Evolutionary conservation across 2,888 invertebrate species (phyloP).

Genomic region (Auanema freiburgensis): DNA sequence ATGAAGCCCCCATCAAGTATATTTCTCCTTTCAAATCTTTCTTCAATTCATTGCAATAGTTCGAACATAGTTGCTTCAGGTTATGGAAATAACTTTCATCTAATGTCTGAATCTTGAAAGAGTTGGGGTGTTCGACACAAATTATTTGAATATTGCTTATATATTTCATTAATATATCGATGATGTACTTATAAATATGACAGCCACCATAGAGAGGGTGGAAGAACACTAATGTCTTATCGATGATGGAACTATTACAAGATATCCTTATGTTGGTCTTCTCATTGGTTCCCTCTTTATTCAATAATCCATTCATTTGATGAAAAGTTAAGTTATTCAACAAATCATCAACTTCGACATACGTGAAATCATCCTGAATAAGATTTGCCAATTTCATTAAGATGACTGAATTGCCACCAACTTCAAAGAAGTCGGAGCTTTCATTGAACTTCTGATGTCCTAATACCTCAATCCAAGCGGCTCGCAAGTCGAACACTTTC

Average conservation of each 20-base stretch:
- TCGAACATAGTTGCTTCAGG: neutral
- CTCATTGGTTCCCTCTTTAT: neutral
- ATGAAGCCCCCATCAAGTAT: conserved; percentile 36
- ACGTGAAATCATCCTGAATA: conserved; percentile 16
- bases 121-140: conserved; percentile 16
- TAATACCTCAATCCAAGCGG: conserved; percentile 11
- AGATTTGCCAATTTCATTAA: conserved; percentile 34
- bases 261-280: neutral
- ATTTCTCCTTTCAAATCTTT: conserved; percentile 7
- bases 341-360: conserved; percentile 24
- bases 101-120: conserved; percentile 9
- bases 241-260: neutral
- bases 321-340: conserved; percentile 22
- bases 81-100: neutral
- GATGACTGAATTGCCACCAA: conserved; percentile 52
- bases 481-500: neutral
- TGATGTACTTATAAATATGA: too few species aligned
- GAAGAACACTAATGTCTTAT: conserved; percentile 8
- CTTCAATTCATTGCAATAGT: neutral
- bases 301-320: conserved; percentile 15
- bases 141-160: conserved; percentile 1
- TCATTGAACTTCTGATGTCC: conserved; percentile 11
- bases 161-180: too few species aligned
- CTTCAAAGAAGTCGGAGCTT: conserved; percentile 38
- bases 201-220: conserved; percentile 18